Base-by-base conservation (phyloP, 2,113 vertebrate genomes). In the Chrysemys picta region DNA sequence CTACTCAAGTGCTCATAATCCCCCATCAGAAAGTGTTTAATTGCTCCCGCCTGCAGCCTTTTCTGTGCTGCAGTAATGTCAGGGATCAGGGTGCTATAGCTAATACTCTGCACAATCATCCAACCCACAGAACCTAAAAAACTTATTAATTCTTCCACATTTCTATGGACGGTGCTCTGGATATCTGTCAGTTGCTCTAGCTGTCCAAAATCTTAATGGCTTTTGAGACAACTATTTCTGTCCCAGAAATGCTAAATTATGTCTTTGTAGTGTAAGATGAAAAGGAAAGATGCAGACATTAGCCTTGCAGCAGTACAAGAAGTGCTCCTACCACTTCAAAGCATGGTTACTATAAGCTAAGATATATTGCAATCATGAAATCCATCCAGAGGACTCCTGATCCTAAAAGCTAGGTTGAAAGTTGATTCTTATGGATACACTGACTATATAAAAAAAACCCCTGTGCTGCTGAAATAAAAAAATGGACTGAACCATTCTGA, bases 181-280 rank as follows among this genome's bases (percentile, higher is more conserved):
- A 59, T 35, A 38, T 38, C 1, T 31, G 78, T 35, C 53, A 80
- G n/a, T 65, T 6, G 57, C 13, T 65, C 24, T 81, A 59, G 25
- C 35, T 87, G 93, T 87, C 78, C 27, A 38, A 38, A 69, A 91
- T 25, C 38, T 76, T 62, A 65, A 59, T 93, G 56, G 25, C 72
- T 82, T 93, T 80, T 69, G 85, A 89, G 42, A 57, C 35, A 90
- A 82, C 19, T 80, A 8, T 91, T 95, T 92, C 86, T 89, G 84
- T 93, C 53, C 50, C 49, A 65, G 49, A 57, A 89, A 24, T 82
- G 85, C 12, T 65, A 83, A 82, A 85, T 92, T 92, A 83, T 75
- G 75, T 31, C 79, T 94, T 84, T 88, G 19, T 65, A 91, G 50
- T 57, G 35, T 22, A n/a, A 59, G 10, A 16, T 53, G 62, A 88